Evolutionary conservation across 2,113 vertebrate genomes (phyloP).

Genomic region (Ahaetulla prasina): DNA sequence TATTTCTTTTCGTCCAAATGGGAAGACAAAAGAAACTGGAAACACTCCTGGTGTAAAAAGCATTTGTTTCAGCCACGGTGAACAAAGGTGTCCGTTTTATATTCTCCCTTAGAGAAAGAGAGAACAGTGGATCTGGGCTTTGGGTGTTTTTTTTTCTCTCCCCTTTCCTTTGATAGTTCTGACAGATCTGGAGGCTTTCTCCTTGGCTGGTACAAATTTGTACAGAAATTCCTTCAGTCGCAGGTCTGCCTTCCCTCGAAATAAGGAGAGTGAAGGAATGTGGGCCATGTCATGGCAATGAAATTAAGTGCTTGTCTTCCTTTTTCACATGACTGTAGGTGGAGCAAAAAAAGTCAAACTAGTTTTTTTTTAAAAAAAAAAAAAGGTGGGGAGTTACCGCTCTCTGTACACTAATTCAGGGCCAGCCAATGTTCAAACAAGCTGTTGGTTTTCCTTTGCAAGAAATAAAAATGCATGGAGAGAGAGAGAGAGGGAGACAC

Average conservation of each 20-base stretch:
- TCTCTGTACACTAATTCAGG: not conserved
- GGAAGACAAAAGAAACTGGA: not conserved
- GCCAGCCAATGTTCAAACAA: not conserved
- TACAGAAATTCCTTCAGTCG: not conserved
- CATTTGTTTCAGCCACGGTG: not conserved
- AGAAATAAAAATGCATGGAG: not conserved
- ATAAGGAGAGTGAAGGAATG: not conserved
- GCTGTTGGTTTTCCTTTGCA: not conserved
- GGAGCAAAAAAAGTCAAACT: not conserved
- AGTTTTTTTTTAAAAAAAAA: not conserved
- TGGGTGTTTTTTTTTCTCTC: not conserved
- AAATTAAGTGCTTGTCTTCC: not conserved
- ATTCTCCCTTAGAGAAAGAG: not conserved
- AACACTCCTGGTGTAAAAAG: not conserved
- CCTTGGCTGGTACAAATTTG: not conserved
- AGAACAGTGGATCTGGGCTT: not conserved
- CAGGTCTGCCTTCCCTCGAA: not conserved
- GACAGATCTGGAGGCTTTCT: not conserved
- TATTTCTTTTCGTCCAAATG: not conserved
- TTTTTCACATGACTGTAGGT: not conserved
- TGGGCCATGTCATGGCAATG: not conserved
- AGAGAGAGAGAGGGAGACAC: not conserved
- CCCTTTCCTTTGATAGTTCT: not conserved
- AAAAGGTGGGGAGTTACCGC: not conserved
- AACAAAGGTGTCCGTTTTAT: conserved; percentile 1